Conservation (phyloP, 2,888 invertebrate genomes). For the Campoplex nolae region DNA sequence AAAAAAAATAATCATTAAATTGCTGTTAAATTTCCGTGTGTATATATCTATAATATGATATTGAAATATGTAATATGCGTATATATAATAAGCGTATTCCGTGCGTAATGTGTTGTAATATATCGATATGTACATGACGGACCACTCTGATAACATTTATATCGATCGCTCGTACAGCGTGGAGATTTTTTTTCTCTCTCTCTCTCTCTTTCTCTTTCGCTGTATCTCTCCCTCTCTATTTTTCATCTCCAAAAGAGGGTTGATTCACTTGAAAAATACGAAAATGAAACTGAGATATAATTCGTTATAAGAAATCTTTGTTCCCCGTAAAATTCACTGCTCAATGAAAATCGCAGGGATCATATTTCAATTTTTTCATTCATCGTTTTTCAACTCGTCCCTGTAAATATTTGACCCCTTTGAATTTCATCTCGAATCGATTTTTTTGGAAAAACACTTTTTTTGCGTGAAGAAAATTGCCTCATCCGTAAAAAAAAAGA, state of each 20-base stretch:
- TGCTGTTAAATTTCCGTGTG: constrained; percentile 42
- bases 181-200: constrained; percentile 30
- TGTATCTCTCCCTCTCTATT: not conserved
- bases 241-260: not conserved
- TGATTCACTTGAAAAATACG: not conserved
- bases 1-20: constrained; percentile 16
- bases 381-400: not conserved
- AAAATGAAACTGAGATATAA: not conserved
- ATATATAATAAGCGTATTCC: constrained; percentile 56
- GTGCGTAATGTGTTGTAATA: constrained; percentile 54
- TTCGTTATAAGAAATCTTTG: not conserved
- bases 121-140: constrained; percentile 54
- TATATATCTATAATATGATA: constrained; percentile 50
- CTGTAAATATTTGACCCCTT: not conserved
- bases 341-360: not conserved
- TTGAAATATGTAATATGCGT: constrained; percentile 61
- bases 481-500: not conserved
- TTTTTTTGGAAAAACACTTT: not conserved
- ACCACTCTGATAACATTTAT: constrained; percentile 56
- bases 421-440: not conserved
- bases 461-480: too few species aligned
- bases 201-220: constrained; percentile 18
- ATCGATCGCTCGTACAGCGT: constrained; percentile 57
- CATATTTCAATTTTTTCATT: not conserved
- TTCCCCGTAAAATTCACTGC: not conserved